A percentile compares a stretch with the other conserved stretches of the same genome.
phyloP scores from a whole-genome alignment of 2,797 vertebrate genomes.

The Sitta carolinensis region DNA sequence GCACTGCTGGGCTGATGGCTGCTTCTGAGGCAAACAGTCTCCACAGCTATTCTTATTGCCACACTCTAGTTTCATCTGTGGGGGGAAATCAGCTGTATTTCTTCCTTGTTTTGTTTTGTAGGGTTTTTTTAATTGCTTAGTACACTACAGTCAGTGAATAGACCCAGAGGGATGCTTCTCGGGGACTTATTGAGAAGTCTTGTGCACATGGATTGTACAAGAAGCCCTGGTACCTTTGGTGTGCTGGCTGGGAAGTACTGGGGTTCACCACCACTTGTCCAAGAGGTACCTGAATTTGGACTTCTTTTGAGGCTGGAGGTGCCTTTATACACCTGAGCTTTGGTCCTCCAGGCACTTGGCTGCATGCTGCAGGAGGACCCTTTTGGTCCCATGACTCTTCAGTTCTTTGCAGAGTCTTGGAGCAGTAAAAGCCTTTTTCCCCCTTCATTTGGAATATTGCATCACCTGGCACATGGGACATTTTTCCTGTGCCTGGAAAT shows the following conservation, averaged over 20 bases:
- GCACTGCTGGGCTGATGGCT: not conserved
- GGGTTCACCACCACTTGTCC: not conserved
- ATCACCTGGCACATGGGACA: not conserved
- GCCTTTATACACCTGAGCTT: not conserved
- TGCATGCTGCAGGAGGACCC: not conserved
- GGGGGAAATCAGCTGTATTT: not conserved
- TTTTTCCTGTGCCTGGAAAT: not conserved
- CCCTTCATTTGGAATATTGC: not conserved
- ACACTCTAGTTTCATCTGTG: not conserved
- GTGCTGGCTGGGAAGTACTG: not conserved
- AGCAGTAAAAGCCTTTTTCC: not conserved
- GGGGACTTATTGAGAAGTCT: rapidly evolving
- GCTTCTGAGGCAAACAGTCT: not conserved
- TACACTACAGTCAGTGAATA: not conserved
- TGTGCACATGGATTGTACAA: not conserved
- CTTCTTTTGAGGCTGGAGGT: not conserved
- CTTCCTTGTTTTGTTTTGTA: not conserved
- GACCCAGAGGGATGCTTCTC: not conserved
- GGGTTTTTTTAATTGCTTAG: not conserved
- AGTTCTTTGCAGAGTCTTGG: not conserved
- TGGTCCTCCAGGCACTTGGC: not conserved
- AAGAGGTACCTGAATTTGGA: not conserved
- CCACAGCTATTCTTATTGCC: not conserved
- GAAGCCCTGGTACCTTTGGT: not conserved
- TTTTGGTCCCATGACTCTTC: not conserved